These are phyloP conservation scores for Sminthopsis crassicaudata DNA, from an alignment of 2,113 vertebrate species.

Conservation along the genomic window DNA sequence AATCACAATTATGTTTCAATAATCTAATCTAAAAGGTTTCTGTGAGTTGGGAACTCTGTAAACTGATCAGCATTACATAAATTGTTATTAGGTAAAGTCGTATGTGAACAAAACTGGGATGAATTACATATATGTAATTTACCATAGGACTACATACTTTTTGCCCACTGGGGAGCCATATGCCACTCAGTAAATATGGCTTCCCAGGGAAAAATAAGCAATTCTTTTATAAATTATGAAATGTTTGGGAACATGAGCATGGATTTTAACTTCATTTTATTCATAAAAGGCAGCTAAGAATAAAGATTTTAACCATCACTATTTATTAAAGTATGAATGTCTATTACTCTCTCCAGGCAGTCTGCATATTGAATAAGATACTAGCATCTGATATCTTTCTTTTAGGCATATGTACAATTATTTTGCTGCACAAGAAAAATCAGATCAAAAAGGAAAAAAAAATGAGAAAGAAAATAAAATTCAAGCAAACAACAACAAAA, in stretches of 20 bases:
- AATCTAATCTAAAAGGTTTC: not conserved
- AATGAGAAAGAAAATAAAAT: too few relatives aligned
- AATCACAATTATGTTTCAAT: not conserved
- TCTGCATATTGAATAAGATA: not conserved
- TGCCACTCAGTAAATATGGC: not conserved
- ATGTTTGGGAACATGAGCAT: not conserved
- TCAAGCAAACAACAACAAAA: too few relatives aligned
- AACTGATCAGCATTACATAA: not conserved
- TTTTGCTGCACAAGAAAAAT: too few relatives aligned
- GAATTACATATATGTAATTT: not conserved
- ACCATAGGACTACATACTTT: not conserved
- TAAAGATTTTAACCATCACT: not conserved
- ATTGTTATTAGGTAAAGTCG: not conserved
- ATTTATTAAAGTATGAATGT: not conserved
- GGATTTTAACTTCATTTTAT: not conserved
- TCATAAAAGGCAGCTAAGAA: not conserved
- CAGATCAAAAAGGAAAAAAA: too few relatives aligned
- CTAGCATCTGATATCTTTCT: not conserved
- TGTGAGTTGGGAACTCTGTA: not conserved
- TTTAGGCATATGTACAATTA: too few relatives aligned
- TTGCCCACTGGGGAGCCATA: conserved; percentile 8
- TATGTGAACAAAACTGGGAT: not conserved
- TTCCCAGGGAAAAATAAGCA: not conserved
- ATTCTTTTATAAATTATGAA: conserved; percentile 26
- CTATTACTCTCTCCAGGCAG: not conserved